Evolutionary conservation across 1,140 invertebrate genomes (phyloP), one percentile per base, ranked within the genome.

Genomic region (Sarcophaga peregrina): DNA sequence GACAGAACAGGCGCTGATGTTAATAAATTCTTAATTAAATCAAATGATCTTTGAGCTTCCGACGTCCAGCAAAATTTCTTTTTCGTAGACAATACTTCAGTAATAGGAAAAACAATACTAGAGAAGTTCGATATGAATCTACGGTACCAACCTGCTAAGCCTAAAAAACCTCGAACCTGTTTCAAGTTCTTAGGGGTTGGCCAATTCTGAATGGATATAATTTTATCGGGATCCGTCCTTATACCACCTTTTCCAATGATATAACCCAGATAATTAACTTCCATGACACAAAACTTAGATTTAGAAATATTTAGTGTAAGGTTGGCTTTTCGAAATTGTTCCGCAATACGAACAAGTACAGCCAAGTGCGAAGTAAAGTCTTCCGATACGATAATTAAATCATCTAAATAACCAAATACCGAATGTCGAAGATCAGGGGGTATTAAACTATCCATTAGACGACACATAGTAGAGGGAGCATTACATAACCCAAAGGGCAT

Each of bases 401-500:
- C 86, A 58, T 88, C 88, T 10, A 90, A 45, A 80, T 90, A 88
- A 5, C 85, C 85, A 48, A 89, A 88, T 17, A 85, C 85, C 9
- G 73, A 72, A 11, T 45, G 11, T 15, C 83, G 48, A 4, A 84
- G 47, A 10, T 82, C 54, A 5, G 80, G 58, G 2, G 84, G 83
- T 11, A 86, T 83, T 10, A 84, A 48, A 82, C 76, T 47, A 68
- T 86, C 82, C 81, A 86, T 83, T 48, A 85, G 80, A 3, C 83
- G n/a, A 6, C 15, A 73, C 45, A 84, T 45, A 3, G 81, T 75
- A 20, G 80, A 80, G 11, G 90, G 85, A 5, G 87, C 86, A 83
- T 91, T 91, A 37, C 82, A 84, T 1, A 92, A 85, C 0, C 91
- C 91, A 85, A 92, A 92, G 10, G 0, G 91, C 90, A 88, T 91